These are phyloP conservation scores for Leucophenga montana DNA, from an alignment of 2,888 invertebrate species.

Conservation along the genomic window DNA sequence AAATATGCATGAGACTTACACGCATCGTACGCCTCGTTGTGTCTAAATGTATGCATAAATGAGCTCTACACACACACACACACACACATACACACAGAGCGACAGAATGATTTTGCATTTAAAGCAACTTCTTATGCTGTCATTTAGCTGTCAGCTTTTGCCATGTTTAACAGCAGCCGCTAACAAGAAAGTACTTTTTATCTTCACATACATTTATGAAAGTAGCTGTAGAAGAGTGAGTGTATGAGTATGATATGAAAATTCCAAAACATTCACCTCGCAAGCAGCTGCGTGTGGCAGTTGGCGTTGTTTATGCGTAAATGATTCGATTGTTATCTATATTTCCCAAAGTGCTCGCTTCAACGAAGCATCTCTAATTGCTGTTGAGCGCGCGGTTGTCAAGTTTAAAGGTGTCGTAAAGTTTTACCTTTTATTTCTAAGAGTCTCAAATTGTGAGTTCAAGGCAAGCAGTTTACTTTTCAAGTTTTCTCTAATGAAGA, in stretches of 20 bases:
- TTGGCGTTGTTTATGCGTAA: no score
- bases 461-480: neutral
- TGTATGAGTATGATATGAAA: no score
- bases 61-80: constrained; percentile 40
- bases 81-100: no score
- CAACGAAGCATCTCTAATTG: no score
- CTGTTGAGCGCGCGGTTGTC: no score
- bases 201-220: constrained; percentile 30
- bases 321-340: no score
- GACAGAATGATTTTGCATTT: constrained; percentile 23
- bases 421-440: no score
- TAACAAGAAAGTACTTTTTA: constrained; percentile 33
- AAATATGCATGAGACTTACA: neutral
- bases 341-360: no score
- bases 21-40: constrained; percentile 40
- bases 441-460: neutral
- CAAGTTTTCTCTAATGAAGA: no score
- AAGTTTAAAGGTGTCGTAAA: no score
- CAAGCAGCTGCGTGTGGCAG: no score
- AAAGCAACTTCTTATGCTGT: constrained; percentile 39
- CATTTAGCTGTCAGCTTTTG: constrained; percentile 56
- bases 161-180: constrained; percentile 43
- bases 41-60: constrained; percentile 21
- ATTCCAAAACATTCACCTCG: no score
- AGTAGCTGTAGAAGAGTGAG: neutral